Conservation (phyloP, 2,888 invertebrate species). For the Torymus tubicola region DNA sequence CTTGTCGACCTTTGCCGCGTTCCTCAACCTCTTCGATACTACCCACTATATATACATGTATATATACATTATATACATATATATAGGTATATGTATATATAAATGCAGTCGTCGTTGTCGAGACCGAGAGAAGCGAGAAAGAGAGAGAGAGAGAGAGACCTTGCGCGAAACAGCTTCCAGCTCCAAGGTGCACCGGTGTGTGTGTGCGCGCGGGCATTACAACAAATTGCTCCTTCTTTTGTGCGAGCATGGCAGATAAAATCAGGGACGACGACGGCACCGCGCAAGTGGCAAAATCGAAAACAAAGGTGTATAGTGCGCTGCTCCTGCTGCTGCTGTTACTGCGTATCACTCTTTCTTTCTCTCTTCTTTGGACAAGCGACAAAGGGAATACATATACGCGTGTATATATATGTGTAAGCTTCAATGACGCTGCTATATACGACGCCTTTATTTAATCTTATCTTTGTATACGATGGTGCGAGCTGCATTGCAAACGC, state of each 20-base stretch:
- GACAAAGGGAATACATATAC: too few relatives aligned
- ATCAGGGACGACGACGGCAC: slow-evolving; percentile 36
- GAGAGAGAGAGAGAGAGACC: slow-evolving; percentile 29
- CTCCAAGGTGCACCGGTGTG: slow-evolving; percentile 49
- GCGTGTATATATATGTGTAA: too few relatives aligned
- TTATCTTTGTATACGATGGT: too few relatives aligned
- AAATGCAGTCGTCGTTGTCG: background rate
- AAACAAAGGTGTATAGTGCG: slow-evolving; percentile 30
- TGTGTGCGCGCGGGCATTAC: slow-evolving; percentile 38
- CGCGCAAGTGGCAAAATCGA: background rate
- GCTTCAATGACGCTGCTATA: too few relatives aligned
- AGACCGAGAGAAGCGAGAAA: too few relatives aligned
- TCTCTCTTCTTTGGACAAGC: too few relatives aligned
- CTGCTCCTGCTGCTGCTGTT: too few relatives aligned
- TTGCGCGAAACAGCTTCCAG: slow-evolving; percentile 39
- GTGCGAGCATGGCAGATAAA: background rate
- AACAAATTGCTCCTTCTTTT: slow-evolving; percentile 40
- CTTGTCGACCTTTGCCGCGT: slow-evolving; percentile 26
- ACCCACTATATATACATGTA: background rate
- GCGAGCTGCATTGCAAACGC: too few relatives aligned
- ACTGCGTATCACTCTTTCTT: too few relatives aligned
- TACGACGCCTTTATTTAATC: too few relatives aligned
- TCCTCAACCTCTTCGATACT: slow-evolving; percentile 4
- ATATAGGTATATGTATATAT: background rate
- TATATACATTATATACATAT: background rate